phyloP scores from a whole-genome alignment of 1,140 invertebrate species.

The Hyles euphorbiae region DNA sequence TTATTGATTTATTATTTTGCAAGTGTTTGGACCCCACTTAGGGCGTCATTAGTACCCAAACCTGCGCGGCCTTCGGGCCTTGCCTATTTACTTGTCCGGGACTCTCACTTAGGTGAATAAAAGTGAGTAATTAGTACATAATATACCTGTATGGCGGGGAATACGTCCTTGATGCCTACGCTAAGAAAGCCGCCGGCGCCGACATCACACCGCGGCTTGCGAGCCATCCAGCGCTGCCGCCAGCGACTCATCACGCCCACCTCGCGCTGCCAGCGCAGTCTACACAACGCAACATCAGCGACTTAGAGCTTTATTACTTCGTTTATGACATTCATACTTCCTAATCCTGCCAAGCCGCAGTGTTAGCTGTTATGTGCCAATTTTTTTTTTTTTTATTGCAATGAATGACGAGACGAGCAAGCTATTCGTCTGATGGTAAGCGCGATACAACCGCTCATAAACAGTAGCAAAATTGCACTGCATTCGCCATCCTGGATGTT shows the following conservation, averaged over 20 bases:
- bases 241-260: conserved; percentile 42
- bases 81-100: background rate
- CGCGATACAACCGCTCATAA: too few species aligned
- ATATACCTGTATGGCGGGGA: conserved; percentile 55
- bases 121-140: too few species aligned
- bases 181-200: conserved; percentile 67
- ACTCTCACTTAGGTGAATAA: too few species aligned
- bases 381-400: too few species aligned
- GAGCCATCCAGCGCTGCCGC: conserved; percentile 51
- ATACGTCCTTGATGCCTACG: conserved; percentile 69
- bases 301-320: background rate
- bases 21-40: background rate
- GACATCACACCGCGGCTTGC: conserved; percentile 68
- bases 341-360: too few species aligned
- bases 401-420: too few species aligned
- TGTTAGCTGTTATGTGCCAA: too few species aligned
- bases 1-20: too few species aligned
- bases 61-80: background rate
- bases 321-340: too few species aligned
- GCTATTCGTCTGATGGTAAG: too few species aligned
- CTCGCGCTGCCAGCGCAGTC: conserved; percentile 59
- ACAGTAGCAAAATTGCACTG: too few species aligned
- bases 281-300: conserved; percentile 12
- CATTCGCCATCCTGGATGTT: too few species aligned
- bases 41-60: background rate